phyloP scores from a whole-genome alignment of 1,140 invertebrate genomes.

The Agrilus planipennis region DNA sequence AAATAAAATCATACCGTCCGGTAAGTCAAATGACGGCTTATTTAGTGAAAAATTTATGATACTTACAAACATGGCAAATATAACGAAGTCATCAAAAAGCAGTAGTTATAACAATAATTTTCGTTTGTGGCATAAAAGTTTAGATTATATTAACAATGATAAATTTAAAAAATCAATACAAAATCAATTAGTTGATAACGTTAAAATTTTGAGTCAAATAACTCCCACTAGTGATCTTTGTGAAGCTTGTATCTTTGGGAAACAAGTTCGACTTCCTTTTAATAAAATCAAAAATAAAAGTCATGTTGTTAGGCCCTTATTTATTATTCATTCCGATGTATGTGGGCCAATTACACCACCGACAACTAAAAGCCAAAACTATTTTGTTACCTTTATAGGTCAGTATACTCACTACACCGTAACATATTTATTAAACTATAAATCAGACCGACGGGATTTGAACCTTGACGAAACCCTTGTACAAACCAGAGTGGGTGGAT shows the following conservation, averaged over 20 bases:
- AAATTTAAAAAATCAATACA: no score
- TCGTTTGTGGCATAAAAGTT: slow-evolving; percentile 29
- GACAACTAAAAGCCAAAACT: slow-evolving; percentile 19
- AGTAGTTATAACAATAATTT: slow-evolving; percentile 21
- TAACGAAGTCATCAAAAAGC: slow-evolving; percentile 11
- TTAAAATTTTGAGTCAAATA: no score
- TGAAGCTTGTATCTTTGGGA: slow-evolving; percentile 12
- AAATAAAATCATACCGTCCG: slow-evolving; percentile 16
- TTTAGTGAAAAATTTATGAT: slow-evolving; percentile 10
- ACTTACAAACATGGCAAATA: no score
- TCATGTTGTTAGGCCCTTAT: slow-evolving; percentile 12
- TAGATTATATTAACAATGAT: slow-evolving; percentile 28
- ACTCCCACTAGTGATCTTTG: no score
- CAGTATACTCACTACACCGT: slow-evolving; percentile 30
- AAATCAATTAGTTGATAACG: no score
- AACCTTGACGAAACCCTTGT: no score
- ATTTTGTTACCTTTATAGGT: no score
- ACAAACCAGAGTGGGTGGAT: no score
- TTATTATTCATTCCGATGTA: slow-evolving; percentile 28
- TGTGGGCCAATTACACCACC: slow-evolving; percentile 28
- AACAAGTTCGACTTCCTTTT: slow-evolving; percentile 13
- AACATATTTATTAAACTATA: slow-evolving; percentile 26
- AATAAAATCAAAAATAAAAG: slow-evolving; percentile 1
- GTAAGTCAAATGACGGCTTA: slow-evolving; percentile 24
- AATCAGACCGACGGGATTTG: no score